Evolutionary conservation across 2,113 vertebrate genomes (phyloP), one percentile per base, ranked within the genome.

Genomic region (Rhinoptilus africanus): DNA sequence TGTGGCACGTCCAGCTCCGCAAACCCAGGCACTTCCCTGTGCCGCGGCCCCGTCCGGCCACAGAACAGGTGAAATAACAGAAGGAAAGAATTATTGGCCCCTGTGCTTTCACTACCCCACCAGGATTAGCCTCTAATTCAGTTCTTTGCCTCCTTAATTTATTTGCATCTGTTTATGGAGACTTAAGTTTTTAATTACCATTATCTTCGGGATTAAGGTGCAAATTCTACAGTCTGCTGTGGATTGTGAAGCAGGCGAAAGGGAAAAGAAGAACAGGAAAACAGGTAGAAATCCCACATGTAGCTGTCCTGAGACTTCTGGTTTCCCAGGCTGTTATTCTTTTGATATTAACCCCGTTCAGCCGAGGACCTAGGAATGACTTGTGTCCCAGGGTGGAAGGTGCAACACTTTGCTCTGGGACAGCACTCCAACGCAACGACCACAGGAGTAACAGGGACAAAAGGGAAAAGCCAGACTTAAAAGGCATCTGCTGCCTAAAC

Each of bases 161-260:
- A 97, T 95, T 80, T 95, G 91, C 73, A 95, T 87, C 81, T 89
- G 66, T 85, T 93, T 93, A 59, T 85, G 59, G 63, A 91, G 95
- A 96, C 75, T 95, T 94, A 95, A 59, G 69, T 87, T 97, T 96
- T 93, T 92, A 97, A 97, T 95, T 92, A 77, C 77, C 77, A 88
- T 79, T 71, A 69, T 95, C 84, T 91, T 64, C 23, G 32, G 77
- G 84, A 95, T 97, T 95, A 96, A 92, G 87, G 77, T 95, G 62
- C 76, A 91, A 95, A 66, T 91, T 92, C 66, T 73, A 68, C 68
- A 78, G 62, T 43, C 88, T 75, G 57, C 14, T 0, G 0, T 34
- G 51, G 47, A 66, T 54, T 71, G 39, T 73, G 75, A 56, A 89
- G 67, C 56, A 54, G 45, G 26, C 0, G 0, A 92, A 91, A 81